Evolutionary conservation across 2,888 invertebrate genomes (phyloP), one percentile per base, ranked within the genome.

Genomic region (Ochlodes sylvanus): DNA sequence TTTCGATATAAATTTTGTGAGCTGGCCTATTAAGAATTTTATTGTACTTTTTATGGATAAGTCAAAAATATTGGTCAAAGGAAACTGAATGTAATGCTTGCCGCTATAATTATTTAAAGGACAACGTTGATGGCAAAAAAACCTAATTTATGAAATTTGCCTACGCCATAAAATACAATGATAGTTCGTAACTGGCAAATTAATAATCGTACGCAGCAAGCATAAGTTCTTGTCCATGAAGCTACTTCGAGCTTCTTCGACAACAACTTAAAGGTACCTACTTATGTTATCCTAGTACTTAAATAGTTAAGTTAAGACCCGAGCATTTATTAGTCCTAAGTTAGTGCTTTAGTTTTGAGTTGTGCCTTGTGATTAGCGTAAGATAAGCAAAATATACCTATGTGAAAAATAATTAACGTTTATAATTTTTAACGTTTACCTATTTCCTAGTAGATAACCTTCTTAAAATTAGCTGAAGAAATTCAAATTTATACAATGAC

Each of bases 191-290:
- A 9, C 2, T 10, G 2, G 9, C 38, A 38, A 27, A 7, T 38
- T 5, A 17, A 21, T 63, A 63, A 76, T 80, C 72, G 73, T 69
- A 73, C 34, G 72, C 72, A 80, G 84, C 86, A 87, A 88, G 81
- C 79, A 15, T 50, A 52, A 44, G 82, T 82, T 88, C 82, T 88
- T 77, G 86, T 87, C 80, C 75, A 78, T 70, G 70, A 82, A 82
- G 88, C 87, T 72, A 10, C 10, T 55, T 58, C 60, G 56, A 79
- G 88, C 86, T 83, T 86, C 78, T 73, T 82, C 68, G 85, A 83
- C 80, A 79, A 88, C 76, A 80, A 67, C 67, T 7, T 19, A 10
- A 10, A 10, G 10, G 2, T 34, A 15, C 5, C 2, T 32, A 38
- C 32, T 41, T 17, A 47, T 64, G 14, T 47, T 19, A 56, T 56